These are phyloP conservation scores for Enteromius trimaculatus DNA, from an alignment of 2,797 vertebrate genomes.

Conservation along the genomic window DNA sequence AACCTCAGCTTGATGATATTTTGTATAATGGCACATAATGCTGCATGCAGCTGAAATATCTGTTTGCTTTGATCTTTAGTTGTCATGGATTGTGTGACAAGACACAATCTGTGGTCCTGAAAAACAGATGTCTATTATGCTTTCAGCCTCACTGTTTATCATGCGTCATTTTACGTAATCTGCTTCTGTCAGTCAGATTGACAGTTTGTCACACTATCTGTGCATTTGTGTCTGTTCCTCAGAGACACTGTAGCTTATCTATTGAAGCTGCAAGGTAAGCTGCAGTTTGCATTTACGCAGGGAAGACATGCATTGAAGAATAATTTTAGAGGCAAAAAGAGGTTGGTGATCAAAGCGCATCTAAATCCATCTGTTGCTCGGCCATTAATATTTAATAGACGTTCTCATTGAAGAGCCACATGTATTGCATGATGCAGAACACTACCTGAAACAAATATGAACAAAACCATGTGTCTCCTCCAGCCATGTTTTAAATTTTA, in stretches of 20 bases:
- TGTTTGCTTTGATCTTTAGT: slow-evolving; percentile 28
- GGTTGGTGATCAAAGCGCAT: slow-evolving; percentile 44
- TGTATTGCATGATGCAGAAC: slow-evolving; percentile 27
- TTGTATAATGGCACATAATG: slow-evolving; percentile 30
- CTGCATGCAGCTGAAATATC: slow-evolving; percentile 1
- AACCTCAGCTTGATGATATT: slow-evolving; percentile 20
- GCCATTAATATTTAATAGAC: slow-evolving; percentile 53
- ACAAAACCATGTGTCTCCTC: slow-evolving; percentile 43
- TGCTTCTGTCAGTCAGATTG: not conserved
- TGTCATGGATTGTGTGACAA: slow-evolving; percentile 7
- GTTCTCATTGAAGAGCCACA: slow-evolving; percentile 13
- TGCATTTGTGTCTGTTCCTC: not conserved
- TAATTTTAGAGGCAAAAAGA: slow-evolving; percentile 17
- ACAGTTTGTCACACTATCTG: not conserved
- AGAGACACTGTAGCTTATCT: slow-evolving; percentile 1
- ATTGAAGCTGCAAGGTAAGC: not conserved
- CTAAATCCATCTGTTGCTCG: slow-evolving; percentile 25
- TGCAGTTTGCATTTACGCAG: slow-evolving; percentile 1
- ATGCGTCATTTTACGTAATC: not conserved
- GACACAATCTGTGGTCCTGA: slow-evolving; percentile 25
- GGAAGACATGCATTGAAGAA: slow-evolving; percentile 7
- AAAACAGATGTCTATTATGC: slow-evolving; percentile 33
- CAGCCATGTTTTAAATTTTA: slow-evolving; percentile 32
- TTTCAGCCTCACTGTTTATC: slow-evolving; percentile 6
- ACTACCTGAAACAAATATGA: slow-evolving; percentile 43